These are phyloP conservation scores for Tetramorium simillimum DNA, from an alignment of 1,140 invertebrate genomes.

Conservation along the genomic window DNA sequence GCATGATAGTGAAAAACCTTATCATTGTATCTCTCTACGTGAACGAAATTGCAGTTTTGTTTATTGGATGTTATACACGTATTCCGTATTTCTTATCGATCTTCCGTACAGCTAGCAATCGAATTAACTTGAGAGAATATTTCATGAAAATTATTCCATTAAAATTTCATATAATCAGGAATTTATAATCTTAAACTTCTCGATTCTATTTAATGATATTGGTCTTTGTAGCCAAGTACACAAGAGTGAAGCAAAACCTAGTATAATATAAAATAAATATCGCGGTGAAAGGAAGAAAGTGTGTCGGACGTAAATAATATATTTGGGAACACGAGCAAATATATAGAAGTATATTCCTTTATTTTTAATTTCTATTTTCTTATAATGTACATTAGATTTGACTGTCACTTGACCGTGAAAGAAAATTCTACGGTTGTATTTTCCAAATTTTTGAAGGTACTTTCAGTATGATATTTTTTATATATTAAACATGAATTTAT, in stretches of 20 bases:
- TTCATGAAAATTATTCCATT: background rate
- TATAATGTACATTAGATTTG: background rate
- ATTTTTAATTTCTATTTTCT: background rate
- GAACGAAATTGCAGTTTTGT: background rate
- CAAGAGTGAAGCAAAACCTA: too few relatives aligned
- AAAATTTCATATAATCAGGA: background rate
- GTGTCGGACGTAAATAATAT: background rate
- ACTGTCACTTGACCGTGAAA: background rate
- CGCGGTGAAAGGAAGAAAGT: background rate
- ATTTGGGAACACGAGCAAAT: background rate
- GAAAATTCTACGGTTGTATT: too few relatives aligned
- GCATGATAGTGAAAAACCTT: constrained; percentile 23
- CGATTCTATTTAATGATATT: background rate
- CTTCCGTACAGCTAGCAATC: background rate
- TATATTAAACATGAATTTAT: too few relatives aligned
- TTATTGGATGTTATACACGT: background rate
- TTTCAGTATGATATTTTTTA: too few relatives aligned
- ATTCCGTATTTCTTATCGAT: background rate
- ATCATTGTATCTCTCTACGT: background rate
- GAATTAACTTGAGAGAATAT: background rate
- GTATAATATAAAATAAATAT: background rate
- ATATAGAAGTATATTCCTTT: background rate
- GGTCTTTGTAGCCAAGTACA: background rate
- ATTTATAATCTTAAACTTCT: background rate
- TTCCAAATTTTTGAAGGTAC: too few relatives aligned